Evolutionary conservation across 2,797 vertebrate genomes (phyloP), one percentile per base, ranked within the genome.

Genomic region (Yasuhikotakia modesta): DNA sequence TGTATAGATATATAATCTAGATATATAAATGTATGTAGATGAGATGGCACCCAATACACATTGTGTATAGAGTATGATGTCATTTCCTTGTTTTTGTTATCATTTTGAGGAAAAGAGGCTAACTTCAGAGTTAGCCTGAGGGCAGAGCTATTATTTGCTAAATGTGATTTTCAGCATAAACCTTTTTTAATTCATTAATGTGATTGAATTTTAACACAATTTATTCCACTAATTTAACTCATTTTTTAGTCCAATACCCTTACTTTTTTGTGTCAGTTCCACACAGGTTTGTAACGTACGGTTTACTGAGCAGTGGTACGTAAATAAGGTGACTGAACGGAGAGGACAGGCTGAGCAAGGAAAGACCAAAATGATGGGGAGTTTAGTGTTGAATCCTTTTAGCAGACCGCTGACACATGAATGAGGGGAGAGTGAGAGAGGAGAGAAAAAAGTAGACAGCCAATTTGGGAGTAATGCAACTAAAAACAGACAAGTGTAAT

Each of bases 401-500:
- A 93, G 92, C 88, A 85, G 90, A 84, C 92, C 91, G 89, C 88
- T 92, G 93, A 93, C 92, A 93, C 90, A 91, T 92, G 90, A 91
- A 91, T 89, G 88, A n/a, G 88, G 88, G 70, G 76, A 13, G 79
- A 78, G 76, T 75, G 77, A 70, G 69, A 30, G 48, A 39, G 82
- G 79, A 78, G 86, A 83, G 66, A 80, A 87, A 88, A 91, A 87
- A 90, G 91, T 90, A 90, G 93, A 92, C 91, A 92, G 92, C 91
- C 93, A 93, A 94, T 93, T 94, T 94, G 91, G 90, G 90, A 93
- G 91, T 94, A 94, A 94, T 93, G 92, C 92, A 92, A 93, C 92
- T 94, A 94, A 94, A 93, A 94, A 93, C 91, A 94, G 93, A 94
- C 92, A 93, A 94, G 92, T 93, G 92, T 94, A 94, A 94, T 94